Evolutionary conservation across 2,113 vertebrate genomes (phyloP), one percentile per base, ranked within the genome.

Genomic region (Ctenomys sociabilis): DNA sequence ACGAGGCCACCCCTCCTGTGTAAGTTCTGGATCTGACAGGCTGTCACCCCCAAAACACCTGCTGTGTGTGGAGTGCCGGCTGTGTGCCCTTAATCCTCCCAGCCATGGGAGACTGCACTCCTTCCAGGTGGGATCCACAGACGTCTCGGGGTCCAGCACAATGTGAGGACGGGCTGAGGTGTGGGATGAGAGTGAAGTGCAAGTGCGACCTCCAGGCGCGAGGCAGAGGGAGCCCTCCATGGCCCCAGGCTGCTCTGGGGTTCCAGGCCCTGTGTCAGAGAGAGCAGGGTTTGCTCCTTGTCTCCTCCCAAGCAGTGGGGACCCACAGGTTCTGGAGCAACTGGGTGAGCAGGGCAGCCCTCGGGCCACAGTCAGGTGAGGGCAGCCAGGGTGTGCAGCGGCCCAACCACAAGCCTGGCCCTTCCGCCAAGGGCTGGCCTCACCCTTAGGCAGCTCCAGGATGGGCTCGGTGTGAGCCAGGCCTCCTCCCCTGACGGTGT

Each of bases 391-490:
- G 28, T 3, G 24, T 32, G 32, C 59, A 3, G 43, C 19, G 14
- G 1, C 13, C 45, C 28, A 5, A 24, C 63, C 1, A 0, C 21
- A 43, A 45, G 30, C 22, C 63, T 16, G 85, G 45, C 64, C 30
- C 45, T 73, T 40, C 59, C 3, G 17, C 0, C 10, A 2, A 4
- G 40, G 30, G 24, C 85, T 24, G 3, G 32, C 37, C 45, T n/a
- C 37, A 17, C 11, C 0, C 30, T 7, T 16, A 52, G 19, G 43
- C 26, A 89, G 86, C 19, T 49, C 64, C 72, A 22, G 13, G 2
- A 0, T 30, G 40, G 52, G 81, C 43, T 61, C 19, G 8, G 64
- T 0, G 0, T n/a, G 75, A 52, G 49, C n/a, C 16, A 3, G 68
- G 54, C 72, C 26, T 4, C 37, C 17, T 0, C 13, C 81, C 66